Conservation (phyloP, 1,140 invertebrate genomes). For the Drosophila sucinea region DNA sequence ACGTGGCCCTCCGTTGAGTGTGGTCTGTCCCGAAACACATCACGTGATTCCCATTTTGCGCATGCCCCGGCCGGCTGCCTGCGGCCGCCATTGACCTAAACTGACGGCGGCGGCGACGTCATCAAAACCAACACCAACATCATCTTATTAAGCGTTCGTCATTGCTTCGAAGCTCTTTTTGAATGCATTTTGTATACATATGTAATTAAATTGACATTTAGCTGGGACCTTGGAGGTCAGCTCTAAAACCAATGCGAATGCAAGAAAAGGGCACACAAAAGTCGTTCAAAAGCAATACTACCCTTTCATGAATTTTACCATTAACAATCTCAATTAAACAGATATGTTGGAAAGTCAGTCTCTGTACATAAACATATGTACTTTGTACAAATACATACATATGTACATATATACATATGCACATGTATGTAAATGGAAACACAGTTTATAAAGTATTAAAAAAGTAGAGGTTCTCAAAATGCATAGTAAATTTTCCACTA, state of each 20-base stretch:
- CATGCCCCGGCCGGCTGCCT: slow-evolving; percentile 40
- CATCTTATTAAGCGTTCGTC: background rate
- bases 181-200: slow-evolving; percentile 37
- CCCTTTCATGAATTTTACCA: no score
- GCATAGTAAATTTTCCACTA: no score
- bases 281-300: background rate
- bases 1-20: slow-evolving; percentile 60
- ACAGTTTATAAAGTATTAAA: no score
- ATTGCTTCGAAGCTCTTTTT: slow-evolving; percentile 24
- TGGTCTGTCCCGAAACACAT: slow-evolving; percentile 55
- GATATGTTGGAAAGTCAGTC: no score
- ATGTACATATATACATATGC: no score
- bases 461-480: no score
- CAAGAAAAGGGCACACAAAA: background rate
- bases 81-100: slow-evolving; percentile 61
- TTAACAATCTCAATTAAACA: no score
- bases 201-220: slow-evolving; percentile 54
- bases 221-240: slow-evolving; percentile 25
- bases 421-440: no score
- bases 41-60: slow-evolving; percentile 68
- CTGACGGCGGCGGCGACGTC: slow-evolving; percentile 43
- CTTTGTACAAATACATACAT: no score
- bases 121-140: slow-evolving; percentile 2
- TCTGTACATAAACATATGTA: no score
- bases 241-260: slow-evolving; percentile 2